Evolutionary conservation across 2,888 invertebrate genomes (phyloP), one percentile per base, ranked within the genome.

Genomic region (Beris morrisii): DNA sequence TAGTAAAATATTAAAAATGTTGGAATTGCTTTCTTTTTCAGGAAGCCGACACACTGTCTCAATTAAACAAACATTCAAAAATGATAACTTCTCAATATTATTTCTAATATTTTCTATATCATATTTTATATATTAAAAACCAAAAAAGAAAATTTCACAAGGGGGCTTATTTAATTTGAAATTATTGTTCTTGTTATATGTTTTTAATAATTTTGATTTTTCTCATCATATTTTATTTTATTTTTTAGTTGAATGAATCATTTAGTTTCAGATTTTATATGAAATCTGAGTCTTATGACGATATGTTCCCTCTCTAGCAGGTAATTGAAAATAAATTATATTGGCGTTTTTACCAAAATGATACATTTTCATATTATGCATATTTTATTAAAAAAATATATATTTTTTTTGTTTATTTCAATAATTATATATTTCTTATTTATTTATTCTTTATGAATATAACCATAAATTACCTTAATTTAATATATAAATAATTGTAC

Each of bases 171-270:
- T 45, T 56, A 44, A 28, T 43, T 22, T 38, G 3, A 55, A 55
- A 32, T 44, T 56, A 44, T 22, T 32, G 38, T 32, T 15, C 7
- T 13, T 38, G 44, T 56, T 38, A 44, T 38, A 44, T 43, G 56
- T 7, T 58, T 58, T 30, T 45, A 22, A 45, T 45, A 30, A 58
- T 45, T 56, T 58, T 53, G 53, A 5, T 61, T 52, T 61, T 50
- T 50, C 38, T 56, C 11, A 31, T n/a, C 31, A 56, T 61, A 43
- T 50, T 61, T 61, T 61, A 32, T 61, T 61, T 28, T 61, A 59
- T 59, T 46, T 52, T 59, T 61, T 50, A 61, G 50, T 61, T 61
- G 61, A 59, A 46, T 59, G 58, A 59, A 48, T 59, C 38, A 38
- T 38, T 38, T 38, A 38, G 38, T 38, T 28, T 61, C 61, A 50